Conservation (phyloP, 2,113 vertebrate genomes). For the Oryzias curvinotus region DNA sequence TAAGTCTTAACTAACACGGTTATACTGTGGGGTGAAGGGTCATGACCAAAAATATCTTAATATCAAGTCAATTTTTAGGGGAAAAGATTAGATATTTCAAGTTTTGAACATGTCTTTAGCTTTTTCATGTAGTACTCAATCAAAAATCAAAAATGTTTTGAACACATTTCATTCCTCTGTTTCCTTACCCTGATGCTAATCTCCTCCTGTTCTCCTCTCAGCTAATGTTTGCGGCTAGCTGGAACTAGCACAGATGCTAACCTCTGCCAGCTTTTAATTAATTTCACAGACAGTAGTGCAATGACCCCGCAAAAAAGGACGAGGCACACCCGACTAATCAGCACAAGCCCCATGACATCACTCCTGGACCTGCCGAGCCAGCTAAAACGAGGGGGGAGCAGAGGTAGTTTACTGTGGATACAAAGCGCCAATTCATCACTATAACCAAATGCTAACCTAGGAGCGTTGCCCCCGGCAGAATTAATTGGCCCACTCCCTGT, state of each 20-base stretch:
- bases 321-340: slow-evolving; percentile 71
- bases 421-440: slow-evolving; percentile 82
- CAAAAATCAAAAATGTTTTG: too few species aligned
- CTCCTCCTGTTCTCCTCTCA: background rate
- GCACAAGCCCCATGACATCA: slow-evolving; percentile 70
- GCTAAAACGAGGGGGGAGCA: slow-evolving; percentile 56
- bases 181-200: background rate
- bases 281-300: slow-evolving; percentile 70
- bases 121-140: too few species aligned
- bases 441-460: slow-evolving; percentile 81
- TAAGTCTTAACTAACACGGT: too few species aligned
- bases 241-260: slow-evolving; percentile 58
- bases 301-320: slow-evolving; percentile 71
- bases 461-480: slow-evolving; percentile 77
- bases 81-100: too few species aligned
- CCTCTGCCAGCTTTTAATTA: slow-evolving; percentile 75
- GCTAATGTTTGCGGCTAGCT: slow-evolving; percentile 46
- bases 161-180: background rate
- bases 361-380: slow-evolving; percentile 60
- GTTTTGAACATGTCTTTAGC: too few species aligned
- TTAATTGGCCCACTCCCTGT: slow-evolving; percentile 80
- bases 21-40: too few species aligned
- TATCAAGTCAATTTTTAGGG: too few species aligned
- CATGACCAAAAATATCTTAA: too few species aligned
- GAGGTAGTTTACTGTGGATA: slow-evolving; percentile 72